phyloP scores from a whole-genome alignment of 2,888 invertebrate genomes.

The Idaea biselata region DNA sequence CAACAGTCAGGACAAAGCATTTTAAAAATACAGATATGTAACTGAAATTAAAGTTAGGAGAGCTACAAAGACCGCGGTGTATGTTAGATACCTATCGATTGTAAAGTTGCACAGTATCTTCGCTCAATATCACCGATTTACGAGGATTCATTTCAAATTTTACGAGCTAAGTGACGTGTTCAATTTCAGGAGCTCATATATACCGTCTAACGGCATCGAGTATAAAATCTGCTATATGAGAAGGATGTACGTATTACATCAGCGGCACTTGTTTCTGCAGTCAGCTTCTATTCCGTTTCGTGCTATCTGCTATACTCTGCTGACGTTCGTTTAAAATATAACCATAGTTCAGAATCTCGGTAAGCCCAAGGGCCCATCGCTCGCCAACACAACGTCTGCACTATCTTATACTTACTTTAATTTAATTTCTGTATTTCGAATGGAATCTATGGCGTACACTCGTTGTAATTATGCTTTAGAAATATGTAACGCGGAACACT shows the following conservation, averaged over 20 bases:
- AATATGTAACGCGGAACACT: conserved; percentile 31
- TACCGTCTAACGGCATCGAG: conserved; percentile 35
- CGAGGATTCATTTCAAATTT: conserved; percentile 70
- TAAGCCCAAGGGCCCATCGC: conserved; percentile 46
- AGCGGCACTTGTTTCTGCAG: conserved; percentile 34
- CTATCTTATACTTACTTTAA: conserved; percentile 40
- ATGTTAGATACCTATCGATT: not conserved
- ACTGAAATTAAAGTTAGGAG: not conserved
- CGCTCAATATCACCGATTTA: conserved; percentile 65
- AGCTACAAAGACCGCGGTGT: not conserved
- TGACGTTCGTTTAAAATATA: conserved; percentile 56
- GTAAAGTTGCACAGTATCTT: not conserved
- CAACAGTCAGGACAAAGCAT: too few relatives aligned
- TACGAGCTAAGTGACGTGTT: conserved; percentile 61
- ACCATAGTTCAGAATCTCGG: conserved; percentile 31
- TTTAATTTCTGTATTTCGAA: conserved; percentile 43
- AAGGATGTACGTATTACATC: conserved; percentile 28
- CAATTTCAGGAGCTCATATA: conserved; percentile 49
- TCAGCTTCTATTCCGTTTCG: not conserved
- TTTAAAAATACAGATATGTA: not conserved
- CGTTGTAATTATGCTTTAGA: conserved; percentile 38
- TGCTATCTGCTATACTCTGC: conserved; percentile 44
- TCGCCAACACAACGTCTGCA: conserved; percentile 47
- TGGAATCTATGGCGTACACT: conserved; percentile 32
- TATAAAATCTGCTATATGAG: conserved; percentile 2